Evolutionary conservation across 2,113 vertebrate genomes (phyloP), one percentile per base, ranked within the genome.

Genomic region (Murina feae): DNA sequence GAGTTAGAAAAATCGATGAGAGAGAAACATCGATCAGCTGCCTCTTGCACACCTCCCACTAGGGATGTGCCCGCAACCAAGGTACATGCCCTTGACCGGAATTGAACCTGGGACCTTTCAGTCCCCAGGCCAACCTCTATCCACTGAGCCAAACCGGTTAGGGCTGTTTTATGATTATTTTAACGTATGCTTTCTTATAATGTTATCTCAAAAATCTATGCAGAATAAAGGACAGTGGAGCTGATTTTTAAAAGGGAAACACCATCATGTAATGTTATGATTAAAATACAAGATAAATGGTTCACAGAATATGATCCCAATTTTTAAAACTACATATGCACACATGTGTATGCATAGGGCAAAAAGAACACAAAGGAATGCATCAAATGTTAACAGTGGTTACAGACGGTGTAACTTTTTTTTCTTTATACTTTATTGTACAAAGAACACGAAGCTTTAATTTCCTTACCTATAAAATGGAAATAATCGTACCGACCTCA

Each of bases 361-460:
- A 69, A 42, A 85, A 44, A 63, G 53, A 55, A 51, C 4, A 89
- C 58, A 35, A 80, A 55, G n/a, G 68, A 88, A 94, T 4, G n/a
- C 5, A 58, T 47, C 55, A 32, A 63, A 71, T 14, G 51, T 53
- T 53, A 76, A n/a, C 35, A 51, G 2, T 21, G 58, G 71, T 35
- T 35, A 35, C 12, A 11, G 37, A 42, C 30, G 32, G 20, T 4
- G 66, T 23, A 20, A 47, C 23, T 63, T 68, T 72, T 32, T 10
- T 42, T 66, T 55, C 72, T 78, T 82, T 44, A 60, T 42, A 66
- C 3, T 35, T 76, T 60, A 78, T 78, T 91, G 68, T 51, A 58
- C 63, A 78, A 95, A 82, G 82, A 76, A 58, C 37, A 25, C 23
- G 21, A 93, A 51, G 85, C n/a, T 81, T 76, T n/a, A 58, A 23